phyloP scores from a whole-genome alignment of 2,888 invertebrate genomes.

The Dichetophora obliterata region DNA sequence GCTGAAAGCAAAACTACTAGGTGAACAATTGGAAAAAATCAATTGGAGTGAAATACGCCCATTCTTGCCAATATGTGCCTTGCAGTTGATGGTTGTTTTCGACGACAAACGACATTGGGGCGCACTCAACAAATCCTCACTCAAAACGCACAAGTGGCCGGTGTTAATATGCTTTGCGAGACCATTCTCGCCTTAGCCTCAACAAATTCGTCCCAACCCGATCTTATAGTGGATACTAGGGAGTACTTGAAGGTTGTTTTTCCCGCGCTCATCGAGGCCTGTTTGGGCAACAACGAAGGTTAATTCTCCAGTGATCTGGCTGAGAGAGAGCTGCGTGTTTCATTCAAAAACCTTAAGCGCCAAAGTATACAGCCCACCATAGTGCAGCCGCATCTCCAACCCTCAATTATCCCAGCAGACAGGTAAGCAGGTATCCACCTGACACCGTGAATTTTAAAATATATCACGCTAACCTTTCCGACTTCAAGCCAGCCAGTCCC shows the following conservation, averaged over 20 bases:
- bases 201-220: conserved; percentile 83
- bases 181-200: conserved; percentile 90
- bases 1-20: conserved; percentile 81
- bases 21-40: conserved; percentile 82
- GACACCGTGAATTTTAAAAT: too few relatives aligned
- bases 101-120: conserved; percentile 83
- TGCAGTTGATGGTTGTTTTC: conserved; percentile 85
- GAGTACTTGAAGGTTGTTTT: conserved; percentile 86
- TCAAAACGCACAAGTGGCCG: conserved; percentile 87
- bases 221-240: conserved; percentile 80
- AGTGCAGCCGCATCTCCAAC: too few relatives aligned
- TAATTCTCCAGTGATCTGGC: not conserved
- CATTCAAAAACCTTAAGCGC: conserved; percentile 89
- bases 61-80: conserved; percentile 90
- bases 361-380: too few relatives aligned
- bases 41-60: conserved; percentile 84
- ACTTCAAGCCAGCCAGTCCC: too few relatives aligned
- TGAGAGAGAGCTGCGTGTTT: not conserved
- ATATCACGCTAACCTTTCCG: too few relatives aligned
- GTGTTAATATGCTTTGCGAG: conserved; percentile 90
- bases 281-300: conserved; percentile 82
- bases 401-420: too few relatives aligned
- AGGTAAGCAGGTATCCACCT: too few relatives aligned
- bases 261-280: conserved; percentile 87
- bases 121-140: conserved; percentile 84